Conservation (phyloP, 1,140 invertebrate species). For the Drosophila bocqueti region DNA sequence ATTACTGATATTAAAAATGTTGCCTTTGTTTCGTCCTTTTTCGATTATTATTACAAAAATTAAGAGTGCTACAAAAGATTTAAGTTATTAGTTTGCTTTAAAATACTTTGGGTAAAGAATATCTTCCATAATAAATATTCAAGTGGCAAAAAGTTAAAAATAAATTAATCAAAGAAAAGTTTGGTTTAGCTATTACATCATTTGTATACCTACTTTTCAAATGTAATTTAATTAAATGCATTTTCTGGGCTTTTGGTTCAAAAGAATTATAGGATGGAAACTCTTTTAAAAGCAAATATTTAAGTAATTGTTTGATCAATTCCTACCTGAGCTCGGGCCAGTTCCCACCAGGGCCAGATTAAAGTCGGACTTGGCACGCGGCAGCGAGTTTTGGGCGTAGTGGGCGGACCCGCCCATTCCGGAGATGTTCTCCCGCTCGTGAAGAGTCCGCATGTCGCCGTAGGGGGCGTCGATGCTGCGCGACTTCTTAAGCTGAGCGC, state of each 20-base stretch:
- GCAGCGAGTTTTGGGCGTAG: constrained; percentile 87
- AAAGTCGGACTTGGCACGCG: constrained; percentile 94
- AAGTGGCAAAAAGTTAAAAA: background rate
- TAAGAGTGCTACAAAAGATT: background rate
- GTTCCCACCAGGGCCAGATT: constrained; percentile 90
- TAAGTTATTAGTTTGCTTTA: background rate
- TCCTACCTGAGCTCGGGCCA: constrained; percentile 39
- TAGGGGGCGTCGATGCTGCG: constrained; percentile 95
- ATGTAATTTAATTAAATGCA: constrained; percentile 2
- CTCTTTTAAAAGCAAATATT: too few relatives aligned
- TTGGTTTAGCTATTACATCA: background rate
- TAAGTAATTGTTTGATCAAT: background rate
- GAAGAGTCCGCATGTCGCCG: constrained; percentile 90
- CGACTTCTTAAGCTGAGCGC: constrained; percentile 92
- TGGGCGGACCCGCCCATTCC: constrained; percentile 44
- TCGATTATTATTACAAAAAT: background rate
- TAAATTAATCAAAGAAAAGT: background rate
- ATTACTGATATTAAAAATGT: too few relatives aligned
- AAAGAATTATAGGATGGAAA: background rate
- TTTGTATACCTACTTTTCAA: background rate
- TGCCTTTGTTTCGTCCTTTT: background rate
- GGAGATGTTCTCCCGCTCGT: constrained; percentile 85
- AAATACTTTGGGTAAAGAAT: background rate
- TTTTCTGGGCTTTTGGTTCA: constrained; percentile 4
- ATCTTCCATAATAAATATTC: too few relatives aligned